Conservation (phyloP, 2,888 invertebrate species). For the Apamea monoglypha region DNA sequence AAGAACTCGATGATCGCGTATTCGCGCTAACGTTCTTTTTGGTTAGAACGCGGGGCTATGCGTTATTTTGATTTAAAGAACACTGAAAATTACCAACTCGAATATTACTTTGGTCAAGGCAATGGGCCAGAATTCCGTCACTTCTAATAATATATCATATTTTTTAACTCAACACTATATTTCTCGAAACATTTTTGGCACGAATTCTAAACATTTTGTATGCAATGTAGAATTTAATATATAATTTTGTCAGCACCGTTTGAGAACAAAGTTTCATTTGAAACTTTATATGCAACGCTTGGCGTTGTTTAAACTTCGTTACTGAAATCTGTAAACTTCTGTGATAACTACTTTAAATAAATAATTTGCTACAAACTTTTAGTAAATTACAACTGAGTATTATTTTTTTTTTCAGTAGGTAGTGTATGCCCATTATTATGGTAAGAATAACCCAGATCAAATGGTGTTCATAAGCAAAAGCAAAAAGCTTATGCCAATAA, state of each 20-base stretch:
- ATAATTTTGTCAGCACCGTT: constrained; percentile 53
- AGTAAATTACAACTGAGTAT: not conserved
- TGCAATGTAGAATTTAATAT: constrained; percentile 57
- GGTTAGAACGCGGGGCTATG: not conserved
- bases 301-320: constrained; percentile 52
- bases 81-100: not conserved
- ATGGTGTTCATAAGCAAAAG: not conserved
- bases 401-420: not conserved
- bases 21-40: not conserved
- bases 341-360: constrained; percentile 37
- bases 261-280: constrained; percentile 48
- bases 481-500: not conserved
- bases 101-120: not conserved
- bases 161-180: constrained; percentile 17
- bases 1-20: not conserved
- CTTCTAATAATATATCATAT: constrained; percentile 11
- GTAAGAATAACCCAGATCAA: not conserved
- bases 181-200: constrained; percentile 55
- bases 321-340: constrained; percentile 43
- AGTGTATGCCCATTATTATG: not conserved
- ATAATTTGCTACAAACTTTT: constrained; percentile 15
- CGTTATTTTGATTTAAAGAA: not conserved
- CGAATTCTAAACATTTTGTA: constrained; percentile 47
- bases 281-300: constrained; percentile 58
- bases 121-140: constrained; percentile 3